Evolutionary conservation across 2,797 vertebrate species (phyloP).

Genomic region (Neosilurus hyrtlii): DNA sequence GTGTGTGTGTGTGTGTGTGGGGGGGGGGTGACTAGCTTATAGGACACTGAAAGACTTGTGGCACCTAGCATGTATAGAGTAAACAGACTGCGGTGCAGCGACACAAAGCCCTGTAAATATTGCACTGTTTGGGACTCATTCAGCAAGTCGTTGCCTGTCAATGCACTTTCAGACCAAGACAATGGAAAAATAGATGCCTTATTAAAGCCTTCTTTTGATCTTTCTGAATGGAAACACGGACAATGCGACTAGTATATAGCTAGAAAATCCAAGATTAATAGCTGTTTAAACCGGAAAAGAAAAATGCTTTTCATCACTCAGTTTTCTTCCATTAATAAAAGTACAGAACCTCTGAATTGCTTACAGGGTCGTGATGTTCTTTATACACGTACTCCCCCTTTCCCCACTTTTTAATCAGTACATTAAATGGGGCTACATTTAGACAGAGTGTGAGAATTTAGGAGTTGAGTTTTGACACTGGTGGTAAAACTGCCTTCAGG

Average conservation of each 20-base stretch:
- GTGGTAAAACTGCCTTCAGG: constrained; percentile 62
- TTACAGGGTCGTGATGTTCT: neutral
- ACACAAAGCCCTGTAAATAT: constrained; percentile 8
- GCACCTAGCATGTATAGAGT: neutral
- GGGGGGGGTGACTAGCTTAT: too few species aligned
- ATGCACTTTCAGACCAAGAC: constrained; percentile 48
- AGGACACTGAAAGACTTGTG: neutral
- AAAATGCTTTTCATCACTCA: constrained; percentile 19
- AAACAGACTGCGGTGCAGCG: constrained; percentile 10
- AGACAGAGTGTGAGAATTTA: constrained; percentile 47
- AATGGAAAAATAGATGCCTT: constrained; percentile 48
- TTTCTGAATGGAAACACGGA: constrained; percentile 51
- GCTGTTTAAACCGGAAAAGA: constrained; percentile 36
- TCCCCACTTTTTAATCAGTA: constrained; percentile 42
- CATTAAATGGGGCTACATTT: constrained; percentile 51
- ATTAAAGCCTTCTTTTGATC: constrained; percentile 30
- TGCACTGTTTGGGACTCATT: constrained; percentile 33
- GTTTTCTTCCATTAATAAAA: neutral
- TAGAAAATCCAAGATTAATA: constrained; percentile 36
- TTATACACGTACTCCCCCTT: neutral
- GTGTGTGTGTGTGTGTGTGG: too few species aligned
- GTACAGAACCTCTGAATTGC: neutral
- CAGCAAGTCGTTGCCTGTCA: constrained; percentile 52
- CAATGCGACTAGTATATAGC: constrained; percentile 23
- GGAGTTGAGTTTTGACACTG: constrained; percentile 62